Evolutionary conservation across 2,888 invertebrate genomes (phyloP).

Genomic region (Chalcis sispes): DNA sequence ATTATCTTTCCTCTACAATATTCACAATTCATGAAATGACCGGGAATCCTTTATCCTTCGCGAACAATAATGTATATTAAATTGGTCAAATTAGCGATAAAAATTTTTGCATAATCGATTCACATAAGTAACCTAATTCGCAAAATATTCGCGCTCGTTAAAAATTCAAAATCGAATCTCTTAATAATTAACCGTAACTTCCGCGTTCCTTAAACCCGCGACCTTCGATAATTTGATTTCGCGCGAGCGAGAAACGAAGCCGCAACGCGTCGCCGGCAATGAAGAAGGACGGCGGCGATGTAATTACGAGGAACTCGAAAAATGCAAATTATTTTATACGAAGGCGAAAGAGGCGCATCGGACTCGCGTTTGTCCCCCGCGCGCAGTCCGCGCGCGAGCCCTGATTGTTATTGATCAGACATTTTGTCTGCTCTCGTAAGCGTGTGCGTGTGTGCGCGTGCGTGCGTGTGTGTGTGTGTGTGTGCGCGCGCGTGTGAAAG

Average conservation of each 20-base stretch:
- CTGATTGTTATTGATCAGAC: constrained; percentile 74
- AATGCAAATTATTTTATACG: constrained; percentile 32
- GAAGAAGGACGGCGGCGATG: neutral
- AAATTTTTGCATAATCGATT: no score
- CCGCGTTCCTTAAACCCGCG: no score
- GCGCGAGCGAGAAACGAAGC: no score
- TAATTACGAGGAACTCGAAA: constrained; percentile 12
- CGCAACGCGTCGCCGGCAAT: no score
- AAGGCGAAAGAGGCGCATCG: constrained; percentile 23
- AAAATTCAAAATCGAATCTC: neutral
- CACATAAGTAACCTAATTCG: no score
- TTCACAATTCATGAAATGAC: neutral
- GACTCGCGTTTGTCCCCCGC: constrained; percentile 41
- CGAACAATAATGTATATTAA: neutral
- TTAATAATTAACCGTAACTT: neutral
- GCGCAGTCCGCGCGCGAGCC: constrained; percentile 44
- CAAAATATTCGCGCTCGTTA: neutral
- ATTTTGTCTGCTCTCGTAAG: constrained; percentile 60
- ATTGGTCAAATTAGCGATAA: neutral
- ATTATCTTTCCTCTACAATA: neutral
- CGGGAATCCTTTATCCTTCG: neutral
- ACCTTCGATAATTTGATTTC: constrained; percentile 10
- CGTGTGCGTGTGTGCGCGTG: neutral
- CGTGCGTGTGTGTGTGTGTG: neutral
- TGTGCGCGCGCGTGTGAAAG: constrained; percentile 1